Evolutionary conservation across 1,140 invertebrate genomes (phyloP), one percentile per base, ranked within the genome.

Genomic region (Leptinotarsa lineolata): DNA sequence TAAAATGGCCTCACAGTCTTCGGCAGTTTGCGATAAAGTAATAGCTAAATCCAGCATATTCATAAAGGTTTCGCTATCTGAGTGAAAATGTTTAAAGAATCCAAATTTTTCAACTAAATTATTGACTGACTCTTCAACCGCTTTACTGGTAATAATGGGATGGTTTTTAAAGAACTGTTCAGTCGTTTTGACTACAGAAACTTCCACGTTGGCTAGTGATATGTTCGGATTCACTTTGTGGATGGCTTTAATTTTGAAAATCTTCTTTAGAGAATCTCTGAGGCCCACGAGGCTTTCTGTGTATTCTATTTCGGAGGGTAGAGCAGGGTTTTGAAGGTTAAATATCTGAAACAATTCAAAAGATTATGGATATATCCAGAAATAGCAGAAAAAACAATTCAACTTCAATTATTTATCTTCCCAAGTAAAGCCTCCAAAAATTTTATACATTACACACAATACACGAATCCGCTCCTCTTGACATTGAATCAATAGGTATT

Each of bases 211-310:
- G 21, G 70, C 81, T 79, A 6, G 77, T 82, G 8, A 80, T 18
- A 70, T 82, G 76, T 64, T 84, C 80, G 24, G 81, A 81, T 65
- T 81, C 80, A 67, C 77, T 81, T 15, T 81, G 79, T 58, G 81
- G 78, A 70, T 80, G 77, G 68, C 77, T 78, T 60, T 85, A 80
- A 77, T 82, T 81, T 74, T 85, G 75, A 21, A 84, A 5, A 78
- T 76, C 74, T 75, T 76, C 45, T 78, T 66, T 0, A 77, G 70
- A 54, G 68, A 60, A 11, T 74, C 48, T 70, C 84, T 85, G 11
- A 86, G 80, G 4, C 84, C 76, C 46, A 84, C 80, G 44, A 87
- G 78, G 73, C 85, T 83, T 77, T 86, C 85, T 65, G 84, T 83
- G 68, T 84, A 87, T 20, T 81, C 71, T 4, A 87, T 78, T 74